Evolutionary conservation across 2,113 vertebrate species (phyloP).

Genomic region (Anguilla japonica): DNA sequence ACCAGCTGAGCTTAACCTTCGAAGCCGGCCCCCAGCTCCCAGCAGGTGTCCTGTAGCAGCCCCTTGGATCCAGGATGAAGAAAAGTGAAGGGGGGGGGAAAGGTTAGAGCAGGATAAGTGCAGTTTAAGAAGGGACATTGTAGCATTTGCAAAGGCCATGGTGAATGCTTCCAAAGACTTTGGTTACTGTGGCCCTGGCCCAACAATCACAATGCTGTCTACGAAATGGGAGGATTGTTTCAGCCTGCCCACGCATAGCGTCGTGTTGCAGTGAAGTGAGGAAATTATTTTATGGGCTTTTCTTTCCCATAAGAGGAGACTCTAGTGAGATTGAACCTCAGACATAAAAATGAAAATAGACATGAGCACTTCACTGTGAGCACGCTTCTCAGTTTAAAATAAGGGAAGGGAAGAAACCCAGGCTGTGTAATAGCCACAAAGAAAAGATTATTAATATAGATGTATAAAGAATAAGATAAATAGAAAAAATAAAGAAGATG

Average conservation of each 20-base stretch:
- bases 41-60: neutral
- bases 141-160: neutral
- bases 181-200: slow-evolving; percentile 11
- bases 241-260: neutral
- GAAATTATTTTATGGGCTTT: neutral
- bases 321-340: neutral
- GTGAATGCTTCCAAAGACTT: slow-evolving; percentile 15
- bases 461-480: neutral
- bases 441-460: neutral
- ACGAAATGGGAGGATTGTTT: neutral
- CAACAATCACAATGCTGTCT: slow-evolving; percentile 16
- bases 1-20: slow-evolving; percentile 1
- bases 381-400: neutral
- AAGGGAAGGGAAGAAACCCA: neutral
- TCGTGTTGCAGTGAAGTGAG: neutral
- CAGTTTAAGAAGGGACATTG: neutral
- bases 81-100: neutral
- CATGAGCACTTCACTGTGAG: neutral
- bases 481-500: neutral
- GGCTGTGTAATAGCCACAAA: neutral
- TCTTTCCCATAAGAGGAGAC: neutral
- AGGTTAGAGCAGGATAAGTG: neutral
- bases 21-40: neutral
- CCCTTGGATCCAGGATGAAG: neutral
- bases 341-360: neutral